Base-by-base conservation (phyloP, 2,797 vertebrate species). In the Astyanax mexicanus region DNA sequence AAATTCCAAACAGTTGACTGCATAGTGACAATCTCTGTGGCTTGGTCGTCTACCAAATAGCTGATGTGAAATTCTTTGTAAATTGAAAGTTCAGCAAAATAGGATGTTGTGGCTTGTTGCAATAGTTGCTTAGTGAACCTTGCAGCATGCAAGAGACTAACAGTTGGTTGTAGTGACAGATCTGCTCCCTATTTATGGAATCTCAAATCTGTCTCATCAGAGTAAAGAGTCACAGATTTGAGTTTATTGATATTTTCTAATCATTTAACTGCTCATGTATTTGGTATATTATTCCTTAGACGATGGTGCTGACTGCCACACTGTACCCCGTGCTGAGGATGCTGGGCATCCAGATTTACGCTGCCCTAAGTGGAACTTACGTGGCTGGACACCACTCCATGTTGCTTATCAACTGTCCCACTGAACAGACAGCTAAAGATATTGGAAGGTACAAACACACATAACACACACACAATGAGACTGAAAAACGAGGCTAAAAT, bases 351-450 rank as follows among this genome's bases (percentile, higher is more conserved):
- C 92, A 88, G 51, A 84, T 97, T 47, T 89, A 91, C 52, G 87
- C 95, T 0, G 80, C 86, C 1, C 0, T 96, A 62, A 95, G 93
- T 0, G 93, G 95, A 76, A 92, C 84, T 87, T 96, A 93, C 3
- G 1, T 94, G 10, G 86, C 95, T 0, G 93, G 95, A 12, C 89
- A 91, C 3, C 90, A 95, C 74, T 97, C 95, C 5, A 49, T 97
- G 2, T 85, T 95, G 64, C 87, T 97, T 29, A 73, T 96, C 89
- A 95, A 88, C 91, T 96, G 93, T 58, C 95, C 95, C 85, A 95
- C 93, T 0, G 93, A 97, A 80, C 92, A 95, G 76, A 80, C 88
- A 21, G 96, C 96, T 80, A 94, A 82, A 88, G 94, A 96, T 64
- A 92, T 96, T 10, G 94, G 92, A 85, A 97, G 96, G 95, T 97